phyloP scores from a whole-genome alignment of 2,113 vertebrate species.

The Sphyrna mokarran region DNA sequence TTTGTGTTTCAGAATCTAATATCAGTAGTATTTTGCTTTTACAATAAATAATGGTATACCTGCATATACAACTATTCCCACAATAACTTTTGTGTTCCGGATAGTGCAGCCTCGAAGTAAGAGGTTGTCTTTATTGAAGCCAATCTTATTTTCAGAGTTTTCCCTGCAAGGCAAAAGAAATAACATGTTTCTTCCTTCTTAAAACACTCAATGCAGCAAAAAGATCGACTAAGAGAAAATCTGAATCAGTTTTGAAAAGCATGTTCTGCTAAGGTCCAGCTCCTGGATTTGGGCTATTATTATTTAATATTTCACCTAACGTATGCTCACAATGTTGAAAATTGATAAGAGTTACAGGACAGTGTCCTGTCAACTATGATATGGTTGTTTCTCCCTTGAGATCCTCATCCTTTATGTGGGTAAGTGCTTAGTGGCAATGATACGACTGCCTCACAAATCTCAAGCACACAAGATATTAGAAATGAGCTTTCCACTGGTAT shows the following conservation, averaged over 20 bases:
- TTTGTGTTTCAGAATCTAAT: no score
- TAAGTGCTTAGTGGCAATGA: not conserved
- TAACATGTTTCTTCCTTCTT: not conserved
- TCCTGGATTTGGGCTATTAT: not conserved
- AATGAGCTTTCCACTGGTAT: not conserved
- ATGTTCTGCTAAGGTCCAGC: not conserved
- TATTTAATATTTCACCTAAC: not conserved
- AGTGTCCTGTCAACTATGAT: not conserved
- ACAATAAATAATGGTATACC: slow-evolving; percentile 45
- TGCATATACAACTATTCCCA: slow-evolving; percentile 66
- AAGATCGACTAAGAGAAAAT: not conserved
- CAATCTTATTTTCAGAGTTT: slow-evolving; percentile 60
- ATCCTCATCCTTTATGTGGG: not conserved
- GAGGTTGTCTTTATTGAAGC: slow-evolving; percentile 62
- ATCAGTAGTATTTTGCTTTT: no score
- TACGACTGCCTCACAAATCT: not conserved
- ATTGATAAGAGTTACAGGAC: not conserved
- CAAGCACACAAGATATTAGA: not conserved
- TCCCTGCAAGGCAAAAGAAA: slow-evolving; percentile 60
- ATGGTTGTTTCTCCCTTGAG: not conserved
- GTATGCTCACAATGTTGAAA: not conserved
- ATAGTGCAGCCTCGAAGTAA: slow-evolving; percentile 69
- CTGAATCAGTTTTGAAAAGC: not conserved
- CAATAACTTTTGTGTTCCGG: slow-evolving; percentile 57
- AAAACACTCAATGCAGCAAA: not conserved